Base-by-base conservation (phyloP, 2,888 invertebrate genomes). In the Laspeyria flexula region DNA sequence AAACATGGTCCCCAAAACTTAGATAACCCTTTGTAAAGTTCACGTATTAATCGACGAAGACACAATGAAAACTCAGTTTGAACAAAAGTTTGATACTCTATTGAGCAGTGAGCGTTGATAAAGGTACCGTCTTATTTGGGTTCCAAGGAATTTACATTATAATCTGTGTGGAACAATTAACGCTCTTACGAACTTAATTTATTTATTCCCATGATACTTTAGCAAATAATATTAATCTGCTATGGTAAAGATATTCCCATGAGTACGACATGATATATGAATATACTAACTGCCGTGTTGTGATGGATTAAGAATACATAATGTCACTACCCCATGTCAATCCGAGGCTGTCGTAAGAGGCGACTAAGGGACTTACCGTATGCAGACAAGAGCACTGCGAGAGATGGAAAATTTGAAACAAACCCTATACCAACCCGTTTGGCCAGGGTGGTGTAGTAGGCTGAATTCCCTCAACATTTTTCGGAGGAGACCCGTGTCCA, bases 21-120 rank as follows among this genome's bases (percentile, higher is more conserved):
- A 84, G 86, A 83, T 85, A 86, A 88, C 84, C 88, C 87, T 88
- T 86, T 83, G 75, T 60, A 70, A 86, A 88, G 79, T 88, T 88
- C 83, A 85, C 79, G 85, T 85, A 90, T 88, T 89, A 88, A 88
- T 87, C 83, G 73, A 57, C 55, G 69, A 71, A 75, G 78, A 82
- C 79, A 86, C 84, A 88, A 86, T 86, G 85, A 84, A 85, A 85
- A 83, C 82, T 85, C 76, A 35, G 51, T 50, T 55, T 43, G 64
- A 71, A 71, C 62, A 60, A 73, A 80, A 84, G 70, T 80, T 81
- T 64, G 68, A 55, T 68, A 74, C 71, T 73, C 73, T 43, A 43
- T 50, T 27, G 71, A 81, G 75, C 72, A 74, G 75, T 49, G 69
- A 74, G 60, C 50, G 55, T 68, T 67, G 65, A 67, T 71, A 65